Evolutionary conservation across 2,797 vertebrate species (phyloP).

Genomic region (Peromyscus eremicus): DNA sequence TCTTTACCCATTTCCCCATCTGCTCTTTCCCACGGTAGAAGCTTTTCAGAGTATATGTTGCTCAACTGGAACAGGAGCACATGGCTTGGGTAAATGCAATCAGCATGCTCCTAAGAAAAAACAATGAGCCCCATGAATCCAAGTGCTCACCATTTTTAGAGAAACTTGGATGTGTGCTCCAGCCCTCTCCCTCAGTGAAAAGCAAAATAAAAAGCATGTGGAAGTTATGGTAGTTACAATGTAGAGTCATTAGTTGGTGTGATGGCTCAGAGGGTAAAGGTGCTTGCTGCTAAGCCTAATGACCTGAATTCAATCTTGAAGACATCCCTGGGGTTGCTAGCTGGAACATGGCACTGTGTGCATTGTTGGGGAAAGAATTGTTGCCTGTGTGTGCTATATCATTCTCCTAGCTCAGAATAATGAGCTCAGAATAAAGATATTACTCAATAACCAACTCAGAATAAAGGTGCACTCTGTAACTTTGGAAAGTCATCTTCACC

Average conservation of each 20-base stretch:
- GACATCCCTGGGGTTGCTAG: background rate
- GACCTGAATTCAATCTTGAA: background rate
- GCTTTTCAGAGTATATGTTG: constrained; percentile 50
- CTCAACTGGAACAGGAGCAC: constrained; percentile 43
- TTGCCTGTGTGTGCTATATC: background rate
- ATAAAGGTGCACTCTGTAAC: background rate
- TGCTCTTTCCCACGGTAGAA: constrained; percentile 41
- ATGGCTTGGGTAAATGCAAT: constrained; percentile 55
- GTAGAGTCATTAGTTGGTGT: background rate
- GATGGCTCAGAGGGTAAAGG: background rate
- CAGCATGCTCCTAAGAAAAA: constrained; percentile 46
- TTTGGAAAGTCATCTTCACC: background rate
- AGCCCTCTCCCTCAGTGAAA: background rate
- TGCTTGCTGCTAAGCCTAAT: background rate
- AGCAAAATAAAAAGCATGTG: constrained; percentile 26
- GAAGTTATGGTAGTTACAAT: constrained; percentile 58
- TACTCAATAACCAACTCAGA: background rate
- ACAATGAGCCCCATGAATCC: background rate
- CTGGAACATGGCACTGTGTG: background rate
- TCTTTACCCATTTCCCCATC: constrained; percentile 22
- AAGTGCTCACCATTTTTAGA: constrained; percentile 49
- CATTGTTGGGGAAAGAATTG: background rate
- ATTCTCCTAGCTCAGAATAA: background rate
- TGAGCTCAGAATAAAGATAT: background rate
- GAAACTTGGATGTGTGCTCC: background rate